Conservation (phyloP, 1,140 invertebrate genomes). For the Lethocerus indicus region DNA sequence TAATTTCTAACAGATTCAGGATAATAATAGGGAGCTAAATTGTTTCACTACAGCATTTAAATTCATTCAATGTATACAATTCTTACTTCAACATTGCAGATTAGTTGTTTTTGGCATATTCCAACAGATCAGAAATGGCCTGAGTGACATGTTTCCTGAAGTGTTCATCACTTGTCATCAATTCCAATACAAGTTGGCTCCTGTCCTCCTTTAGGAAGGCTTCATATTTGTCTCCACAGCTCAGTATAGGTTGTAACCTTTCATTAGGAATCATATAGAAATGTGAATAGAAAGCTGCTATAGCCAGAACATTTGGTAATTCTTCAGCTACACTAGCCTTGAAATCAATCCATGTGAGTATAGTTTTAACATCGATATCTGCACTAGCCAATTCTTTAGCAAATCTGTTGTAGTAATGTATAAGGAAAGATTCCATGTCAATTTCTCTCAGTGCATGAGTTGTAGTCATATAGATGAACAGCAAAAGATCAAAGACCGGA, state of each 20-base stretch:
- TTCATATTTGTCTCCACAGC: not conserved
- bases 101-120: not conserved
- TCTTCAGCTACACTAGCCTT: not conserved
- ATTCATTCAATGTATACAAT: too few species aligned
- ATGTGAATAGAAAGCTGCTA: slow-evolving; percentile 5
- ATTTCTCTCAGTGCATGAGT: not conserved
- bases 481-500: slow-evolving; percentile 6
- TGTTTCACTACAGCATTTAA: too few species aligned
- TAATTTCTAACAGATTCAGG: too few species aligned
- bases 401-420: slow-evolving; percentile 5
- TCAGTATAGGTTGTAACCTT: not conserved
- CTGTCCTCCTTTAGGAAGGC: slow-evolving; percentile 1
- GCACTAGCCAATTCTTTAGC: not conserved
- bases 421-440: slow-evolving; percentile 1
- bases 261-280: slow-evolving; percentile 4
- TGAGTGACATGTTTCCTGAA: slow-evolving; percentile 8
- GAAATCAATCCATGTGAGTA: slow-evolving; percentile 7
- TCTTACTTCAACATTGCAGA: too few species aligned
- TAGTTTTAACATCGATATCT: not conserved
- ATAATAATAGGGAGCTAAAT: too few species aligned
- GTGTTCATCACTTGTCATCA: slow-evolving; percentile 3
- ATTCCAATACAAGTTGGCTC: slow-evolving; percentile 4
- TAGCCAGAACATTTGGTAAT: not conserved
- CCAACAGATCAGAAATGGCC: not conserved
- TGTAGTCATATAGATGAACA: slow-evolving; percentile 6